phyloP scores from a whole-genome alignment of 2,888 invertebrate genomes.

The Melinopterus prodromus region DNA sequence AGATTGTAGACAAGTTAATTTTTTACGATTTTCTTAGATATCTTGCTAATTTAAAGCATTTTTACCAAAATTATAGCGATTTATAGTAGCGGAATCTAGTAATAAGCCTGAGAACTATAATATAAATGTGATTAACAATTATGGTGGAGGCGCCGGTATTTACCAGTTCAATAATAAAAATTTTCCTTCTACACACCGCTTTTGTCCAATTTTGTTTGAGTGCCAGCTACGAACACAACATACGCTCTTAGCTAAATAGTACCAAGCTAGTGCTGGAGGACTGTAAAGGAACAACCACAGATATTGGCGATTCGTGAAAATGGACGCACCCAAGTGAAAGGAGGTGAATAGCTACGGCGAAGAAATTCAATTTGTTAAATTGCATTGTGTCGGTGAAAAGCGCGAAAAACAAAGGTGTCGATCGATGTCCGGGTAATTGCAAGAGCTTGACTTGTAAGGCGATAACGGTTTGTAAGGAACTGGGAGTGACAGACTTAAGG shows the following conservation, averaged over 20 bases:
- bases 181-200: too few species aligned
- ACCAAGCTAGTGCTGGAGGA: too few species aligned
- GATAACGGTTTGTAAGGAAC: background rate
- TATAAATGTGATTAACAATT: too few species aligned
- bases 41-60: too few species aligned
- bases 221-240: background rate
- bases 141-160: too few species aligned
- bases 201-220: background rate
- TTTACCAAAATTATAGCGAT: too few species aligned
- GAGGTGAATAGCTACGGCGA: background rate
- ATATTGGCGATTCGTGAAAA: background rate
- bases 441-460: background rate
- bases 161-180: too few species aligned
- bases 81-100: too few species aligned
- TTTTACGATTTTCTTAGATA: too few species aligned
- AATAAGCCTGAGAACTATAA: too few species aligned
- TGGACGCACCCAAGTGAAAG: background rate
- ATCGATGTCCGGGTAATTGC: background rate
- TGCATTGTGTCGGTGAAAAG: background rate
- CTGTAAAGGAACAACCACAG: background rate
- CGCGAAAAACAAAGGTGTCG: background rate
- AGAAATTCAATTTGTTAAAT: background rate
- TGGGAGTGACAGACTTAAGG: background rate
- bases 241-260: too few species aligned
- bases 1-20: too few species aligned